phyloP scores from a whole-genome alignment of 1,140 invertebrate species.

The Lucilia cuprina region DNA sequence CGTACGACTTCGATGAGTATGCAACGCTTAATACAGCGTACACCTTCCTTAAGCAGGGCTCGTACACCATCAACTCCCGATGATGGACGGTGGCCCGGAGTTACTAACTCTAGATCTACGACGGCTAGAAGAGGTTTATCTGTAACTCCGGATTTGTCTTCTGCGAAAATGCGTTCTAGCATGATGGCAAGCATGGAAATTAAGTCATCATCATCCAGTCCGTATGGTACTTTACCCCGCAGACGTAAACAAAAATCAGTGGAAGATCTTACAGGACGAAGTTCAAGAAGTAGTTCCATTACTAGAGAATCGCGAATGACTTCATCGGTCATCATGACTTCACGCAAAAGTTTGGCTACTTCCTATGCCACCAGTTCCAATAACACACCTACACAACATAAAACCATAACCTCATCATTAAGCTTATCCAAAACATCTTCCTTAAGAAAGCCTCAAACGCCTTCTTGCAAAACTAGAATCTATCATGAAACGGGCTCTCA shows the following conservation, averaged over 20 bases:
- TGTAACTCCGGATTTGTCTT: conserved; percentile 54
- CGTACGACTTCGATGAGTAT: conserved; percentile 63
- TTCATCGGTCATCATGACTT: conserved; percentile 58
- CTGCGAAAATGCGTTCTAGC: conserved; percentile 54
- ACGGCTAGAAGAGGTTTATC: conserved; percentile 42
- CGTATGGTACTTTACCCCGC: conserved; percentile 79
- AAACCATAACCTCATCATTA: conserved; percentile 28
- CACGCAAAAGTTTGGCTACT: conserved; percentile 45
- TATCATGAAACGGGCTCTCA: conserved; percentile 80
- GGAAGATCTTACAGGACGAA: conserved; percentile 63
- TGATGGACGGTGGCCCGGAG: conserved; percentile 73
- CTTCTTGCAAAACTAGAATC: conserved; percentile 69
- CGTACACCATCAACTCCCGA: conserved; percentile 73
- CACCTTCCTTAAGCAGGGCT: conserved; percentile 67
- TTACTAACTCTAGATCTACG: conserved; percentile 44
- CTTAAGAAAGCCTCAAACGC: conserved; percentile 4
- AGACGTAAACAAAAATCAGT: conserved; percentile 68
- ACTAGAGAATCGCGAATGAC: conserved; percentile 60
- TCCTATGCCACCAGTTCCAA: conserved; percentile 47
- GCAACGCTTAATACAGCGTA: conserved; percentile 65
- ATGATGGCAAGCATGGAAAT: conserved; percentile 62
- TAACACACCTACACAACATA: conserved; percentile 29
- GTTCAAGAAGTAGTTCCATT: conserved; percentile 63
- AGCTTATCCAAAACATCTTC: conserved; percentile 56
- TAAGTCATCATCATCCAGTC: conserved; percentile 57